phyloP scores from a whole-genome alignment of 1,140 invertebrate species.

The Drosophila kohkoa region DNA sequence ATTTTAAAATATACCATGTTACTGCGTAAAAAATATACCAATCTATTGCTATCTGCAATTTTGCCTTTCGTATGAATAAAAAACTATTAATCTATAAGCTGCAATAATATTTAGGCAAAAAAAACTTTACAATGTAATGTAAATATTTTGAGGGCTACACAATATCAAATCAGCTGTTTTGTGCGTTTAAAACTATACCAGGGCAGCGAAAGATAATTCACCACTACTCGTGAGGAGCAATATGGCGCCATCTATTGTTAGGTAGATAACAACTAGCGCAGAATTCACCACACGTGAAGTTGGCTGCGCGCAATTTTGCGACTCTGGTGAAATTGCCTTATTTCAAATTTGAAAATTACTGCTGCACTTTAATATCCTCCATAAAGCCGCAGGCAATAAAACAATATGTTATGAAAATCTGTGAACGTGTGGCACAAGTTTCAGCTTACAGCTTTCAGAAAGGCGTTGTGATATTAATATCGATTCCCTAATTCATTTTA shows the following conservation, averaged over 20 bases:
- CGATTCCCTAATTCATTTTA: no score
- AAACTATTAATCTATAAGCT: no score
- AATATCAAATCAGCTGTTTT: not conserved
- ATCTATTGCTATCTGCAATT: not conserved
- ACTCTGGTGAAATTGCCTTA: not conserved
- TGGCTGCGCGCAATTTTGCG: not conserved
- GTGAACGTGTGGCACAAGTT: no score
- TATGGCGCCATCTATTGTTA: constrained; percentile 10
- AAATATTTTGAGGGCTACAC: no score
- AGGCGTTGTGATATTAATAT: no score
- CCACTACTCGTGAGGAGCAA: not conserved
- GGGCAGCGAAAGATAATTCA: not conserved
- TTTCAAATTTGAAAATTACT: not conserved
- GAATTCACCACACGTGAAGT: not conserved
- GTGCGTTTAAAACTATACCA: not conserved
- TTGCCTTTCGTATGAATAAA: no score
- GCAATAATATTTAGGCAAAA: no score
- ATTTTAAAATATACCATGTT: not conserved
- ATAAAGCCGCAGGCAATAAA: no score
- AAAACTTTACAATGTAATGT: no score
- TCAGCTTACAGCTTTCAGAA: no score
- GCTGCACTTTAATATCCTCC: not conserved
- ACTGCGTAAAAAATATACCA: not conserved
- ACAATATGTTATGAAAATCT: no score
- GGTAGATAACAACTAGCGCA: not conserved